A percentile compares a stretch with the other conserved stretches of the same genome.
Conservation (phyloP, 2,113 vertebrate species). For the Sterna hirundo region DNA sequence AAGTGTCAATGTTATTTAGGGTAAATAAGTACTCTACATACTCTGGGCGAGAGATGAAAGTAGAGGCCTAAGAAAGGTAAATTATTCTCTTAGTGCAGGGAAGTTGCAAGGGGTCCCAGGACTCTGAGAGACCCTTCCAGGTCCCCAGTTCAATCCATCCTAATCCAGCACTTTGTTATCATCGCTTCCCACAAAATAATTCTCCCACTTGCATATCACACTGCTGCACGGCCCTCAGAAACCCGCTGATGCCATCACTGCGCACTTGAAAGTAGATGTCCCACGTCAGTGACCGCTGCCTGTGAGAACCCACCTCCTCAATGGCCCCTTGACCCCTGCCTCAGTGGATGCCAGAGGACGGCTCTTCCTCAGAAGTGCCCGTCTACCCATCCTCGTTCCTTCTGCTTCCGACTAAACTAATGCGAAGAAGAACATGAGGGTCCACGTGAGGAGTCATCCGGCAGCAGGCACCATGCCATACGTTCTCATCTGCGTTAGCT, state of each 20-base stretch:
- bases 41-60: neutral
- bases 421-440: rapidly evolving
- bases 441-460: rapidly evolving
- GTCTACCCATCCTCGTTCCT: neutral
- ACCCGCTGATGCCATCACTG: neutral
- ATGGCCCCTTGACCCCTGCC: neutral
- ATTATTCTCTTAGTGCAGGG: neutral
- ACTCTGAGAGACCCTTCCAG: neutral
- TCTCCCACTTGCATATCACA: neutral
- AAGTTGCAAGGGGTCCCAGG: neutral
- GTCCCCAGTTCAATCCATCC: neutral
- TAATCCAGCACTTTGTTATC: neutral
- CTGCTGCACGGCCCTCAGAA: neutral
- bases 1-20: neutral
- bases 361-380: neutral
- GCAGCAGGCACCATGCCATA: rapidly evolving
- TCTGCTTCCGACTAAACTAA: neutral
- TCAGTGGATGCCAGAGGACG: neutral
- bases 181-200: neutral
- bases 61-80: neutral
- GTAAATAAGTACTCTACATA: neutral
- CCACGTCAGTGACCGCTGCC: neutral
- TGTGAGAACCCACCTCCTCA: neutral
- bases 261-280: neutral
- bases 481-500: neutral